These are phyloP conservation scores for Cacatua alba DNA, from an alignment of 2,113 vertebrate species.

Conservation along the genomic window DNA sequence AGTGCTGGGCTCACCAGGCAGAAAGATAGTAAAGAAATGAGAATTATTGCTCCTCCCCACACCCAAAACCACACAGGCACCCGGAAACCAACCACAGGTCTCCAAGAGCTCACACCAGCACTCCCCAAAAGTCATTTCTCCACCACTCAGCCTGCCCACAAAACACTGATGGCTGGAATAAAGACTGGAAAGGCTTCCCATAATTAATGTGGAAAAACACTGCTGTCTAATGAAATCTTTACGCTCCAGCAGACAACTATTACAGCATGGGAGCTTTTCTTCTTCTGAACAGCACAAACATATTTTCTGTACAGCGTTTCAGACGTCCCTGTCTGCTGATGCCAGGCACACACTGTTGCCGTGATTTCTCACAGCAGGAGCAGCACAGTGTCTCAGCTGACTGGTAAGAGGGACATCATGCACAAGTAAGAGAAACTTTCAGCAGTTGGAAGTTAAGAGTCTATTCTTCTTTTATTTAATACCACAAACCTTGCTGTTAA, in stretches of 20 bases:
- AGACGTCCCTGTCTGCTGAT: not conserved
- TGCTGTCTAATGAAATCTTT: not conserved
- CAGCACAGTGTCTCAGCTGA: not conserved
- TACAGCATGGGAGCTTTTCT: not conserved
- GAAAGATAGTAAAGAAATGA: not conserved
- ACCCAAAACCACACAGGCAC: not conserved
- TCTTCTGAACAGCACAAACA: not conserved
- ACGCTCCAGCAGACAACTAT: not conserved
- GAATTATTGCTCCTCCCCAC: not conserved
- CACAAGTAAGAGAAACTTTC: not conserved
- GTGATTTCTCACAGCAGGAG: not conserved
- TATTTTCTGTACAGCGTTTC: not conserved
- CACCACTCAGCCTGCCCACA: not conserved
- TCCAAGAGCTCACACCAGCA: not conserved
- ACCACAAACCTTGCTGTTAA: not conserved
- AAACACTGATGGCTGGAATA: not conserved
- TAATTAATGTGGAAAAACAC: not conserved
- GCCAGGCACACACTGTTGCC: fast-evolving
- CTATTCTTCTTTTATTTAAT: not conserved
- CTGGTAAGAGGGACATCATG: not conserved
- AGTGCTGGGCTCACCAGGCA: not conserved
- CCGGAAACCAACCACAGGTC: not conserved
- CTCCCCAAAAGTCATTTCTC: not conserved
- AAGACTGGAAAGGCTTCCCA: not conserved
- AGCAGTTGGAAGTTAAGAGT: not conserved